These are phyloP conservation scores for Carposina sasakii DNA, from an alignment of 1,140 invertebrate genomes.

Conservation along the genomic window DNA sequence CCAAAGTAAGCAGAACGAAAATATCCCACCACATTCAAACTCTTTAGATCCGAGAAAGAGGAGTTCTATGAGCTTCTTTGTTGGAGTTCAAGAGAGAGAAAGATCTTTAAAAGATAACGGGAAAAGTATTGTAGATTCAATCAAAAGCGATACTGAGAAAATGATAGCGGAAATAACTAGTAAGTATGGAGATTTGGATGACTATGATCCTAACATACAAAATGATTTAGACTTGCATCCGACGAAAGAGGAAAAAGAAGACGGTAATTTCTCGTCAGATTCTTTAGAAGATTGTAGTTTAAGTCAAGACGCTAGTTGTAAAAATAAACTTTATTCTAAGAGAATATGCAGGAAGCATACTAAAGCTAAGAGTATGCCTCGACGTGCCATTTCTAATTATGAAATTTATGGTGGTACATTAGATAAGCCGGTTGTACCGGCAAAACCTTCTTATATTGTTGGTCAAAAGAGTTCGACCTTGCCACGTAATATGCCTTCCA, in stretches of 20 bases:
- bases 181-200: slow-evolving; percentile 76
- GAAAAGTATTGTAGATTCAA: slow-evolving; percentile 74
- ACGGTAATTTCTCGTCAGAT: slow-evolving; percentile 84
- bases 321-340: slow-evolving; percentile 68
- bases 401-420: slow-evolving; percentile 80
- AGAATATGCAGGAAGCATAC: slow-evolving; percentile 72
- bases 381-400: slow-evolving; percentile 82
- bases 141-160: slow-evolving; percentile 75
- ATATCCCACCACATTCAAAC: slow-evolving; percentile 28
- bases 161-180: slow-evolving; percentile 77
- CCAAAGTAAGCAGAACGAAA: slow-evolving; percentile 31
- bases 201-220: slow-evolving; percentile 51
- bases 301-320: slow-evolving; percentile 71
- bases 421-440: slow-evolving; percentile 55
- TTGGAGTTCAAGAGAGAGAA: slow-evolving; percentile 71
- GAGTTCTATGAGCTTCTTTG: slow-evolving; percentile 73
- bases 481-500: slow-evolving; percentile 69
- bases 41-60: slow-evolving; percentile 57
- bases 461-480: slow-evolving; percentile 67
- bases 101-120: slow-evolving; percentile 72
- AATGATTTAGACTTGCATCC: slow-evolving; percentile 61
- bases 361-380: slow-evolving; percentile 61
- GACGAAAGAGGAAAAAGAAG: slow-evolving; percentile 69
- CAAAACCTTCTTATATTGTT: slow-evolving; percentile 42
- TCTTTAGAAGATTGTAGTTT: slow-evolving; percentile 81